A percentile compares a stretch with the other conserved stretches of the same genome.
Evolutionary conservation across 2,797 vertebrate species (phyloP).

Genomic region (Poeciliopsis presidionis): DNA sequence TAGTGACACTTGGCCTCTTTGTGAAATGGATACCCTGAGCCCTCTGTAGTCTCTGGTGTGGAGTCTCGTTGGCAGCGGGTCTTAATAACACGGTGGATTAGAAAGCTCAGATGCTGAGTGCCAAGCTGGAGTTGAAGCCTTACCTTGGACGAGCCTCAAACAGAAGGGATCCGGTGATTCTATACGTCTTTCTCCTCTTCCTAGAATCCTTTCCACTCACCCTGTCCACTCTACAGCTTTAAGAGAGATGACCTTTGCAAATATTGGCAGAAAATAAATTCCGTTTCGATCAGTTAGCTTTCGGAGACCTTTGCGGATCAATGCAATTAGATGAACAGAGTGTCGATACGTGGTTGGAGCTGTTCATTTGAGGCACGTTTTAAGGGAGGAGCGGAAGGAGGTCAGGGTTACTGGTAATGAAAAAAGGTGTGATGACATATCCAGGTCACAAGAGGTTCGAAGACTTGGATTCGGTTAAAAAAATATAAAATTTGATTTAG

Average conservation of each 20-base stretch:
- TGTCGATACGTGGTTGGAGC: conserved; percentile 70
- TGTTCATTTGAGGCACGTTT: conserved; percentile 40
- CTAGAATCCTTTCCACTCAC: conserved; percentile 32
- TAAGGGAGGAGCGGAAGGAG: conserved; percentile 48
- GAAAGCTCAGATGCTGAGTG: conserved; percentile 67
- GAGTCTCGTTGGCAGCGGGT: conserved; percentile 68
- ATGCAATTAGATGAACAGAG: conserved; percentile 82
- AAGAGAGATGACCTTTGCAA: conserved; percentile 84
- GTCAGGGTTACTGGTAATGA: conserved; percentile 73
- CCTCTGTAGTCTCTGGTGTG: conserved; percentile 76
- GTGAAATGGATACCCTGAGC: conserved; percentile 78
- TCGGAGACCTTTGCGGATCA: conserved; percentile 79
- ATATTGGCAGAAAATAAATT: conserved; percentile 86
- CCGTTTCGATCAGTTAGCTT: conserved; percentile 83
- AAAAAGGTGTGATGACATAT: neutral
- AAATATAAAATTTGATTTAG: neutral
- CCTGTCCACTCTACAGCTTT: conserved; percentile 56
- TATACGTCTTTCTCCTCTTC: conserved; percentile 19
- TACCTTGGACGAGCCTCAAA: conserved; percentile 71
- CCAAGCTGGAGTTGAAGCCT: conserved; percentile 69
- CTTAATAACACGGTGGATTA: conserved; percentile 80
- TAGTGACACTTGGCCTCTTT: conserved; percentile 77
- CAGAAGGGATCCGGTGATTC: conserved; percentile 56
- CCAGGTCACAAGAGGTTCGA: neutral
- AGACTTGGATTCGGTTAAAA: neutral